These are phyloP conservation scores for Microplitis mediator DNA, from an alignment of 1,140 invertebrate genomes.

Conservation along the genomic window DNA sequence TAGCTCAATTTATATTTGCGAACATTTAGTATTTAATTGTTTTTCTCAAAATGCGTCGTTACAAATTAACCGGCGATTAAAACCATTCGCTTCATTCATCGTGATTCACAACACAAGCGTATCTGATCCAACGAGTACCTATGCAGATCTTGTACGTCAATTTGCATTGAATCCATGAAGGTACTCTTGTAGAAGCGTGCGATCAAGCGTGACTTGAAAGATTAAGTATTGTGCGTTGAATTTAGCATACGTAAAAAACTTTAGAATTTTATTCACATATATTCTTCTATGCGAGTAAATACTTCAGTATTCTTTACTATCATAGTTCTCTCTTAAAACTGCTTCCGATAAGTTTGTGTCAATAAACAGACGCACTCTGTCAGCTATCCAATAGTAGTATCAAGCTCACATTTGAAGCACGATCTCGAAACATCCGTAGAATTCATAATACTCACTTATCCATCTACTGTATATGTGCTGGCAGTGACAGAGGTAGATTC, in stretches of 20 bases:
- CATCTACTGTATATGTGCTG: neutral
- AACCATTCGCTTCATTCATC: neutral
- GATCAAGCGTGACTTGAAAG: constrained; percentile 13
- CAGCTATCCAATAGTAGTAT: constrained; percentile 3
- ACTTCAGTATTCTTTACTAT: neutral
- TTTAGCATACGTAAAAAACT: neutral
- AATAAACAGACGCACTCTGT: constrained; percentile 16
- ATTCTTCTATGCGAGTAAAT: too few relatives aligned
- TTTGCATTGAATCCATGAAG: constrained; percentile 10
- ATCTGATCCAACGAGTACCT: neutral
- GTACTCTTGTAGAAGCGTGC: constrained; percentile 6
- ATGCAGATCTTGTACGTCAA: neutral
- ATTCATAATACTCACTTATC: constrained; percentile 36
- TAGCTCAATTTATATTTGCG: too few relatives aligned
- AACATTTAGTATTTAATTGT: too few relatives aligned
- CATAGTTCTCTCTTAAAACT: neutral
- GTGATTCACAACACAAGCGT: neutral
- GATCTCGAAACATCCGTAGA: constrained; percentile 37
- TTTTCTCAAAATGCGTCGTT: too few relatives aligned
- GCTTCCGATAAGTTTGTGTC: neutral
- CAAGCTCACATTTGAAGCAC: constrained; percentile 42
- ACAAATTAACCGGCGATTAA: neutral
- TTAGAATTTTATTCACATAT: neutral
- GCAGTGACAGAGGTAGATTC: constrained; percentile 1
- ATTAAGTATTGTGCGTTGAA: neutral